Conservation (phyloP, 2,113 vertebrate species). For the Malurus elegans region DNA sequence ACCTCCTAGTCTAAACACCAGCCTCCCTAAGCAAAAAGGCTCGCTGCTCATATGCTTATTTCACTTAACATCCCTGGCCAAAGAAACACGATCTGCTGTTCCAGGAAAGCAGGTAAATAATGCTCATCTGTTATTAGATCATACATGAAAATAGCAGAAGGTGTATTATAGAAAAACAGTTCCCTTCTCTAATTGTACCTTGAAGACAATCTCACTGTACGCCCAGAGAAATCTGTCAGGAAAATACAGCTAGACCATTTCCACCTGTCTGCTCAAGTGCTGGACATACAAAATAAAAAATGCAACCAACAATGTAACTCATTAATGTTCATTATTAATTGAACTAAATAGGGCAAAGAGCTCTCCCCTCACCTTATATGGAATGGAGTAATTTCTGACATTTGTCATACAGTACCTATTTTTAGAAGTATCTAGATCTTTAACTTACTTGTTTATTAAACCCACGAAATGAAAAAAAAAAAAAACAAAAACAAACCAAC, state of each 20-base stretch:
- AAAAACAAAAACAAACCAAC: not conserved
- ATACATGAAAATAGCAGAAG: not conserved
- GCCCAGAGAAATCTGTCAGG: not conserved
- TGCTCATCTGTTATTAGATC: not conserved
- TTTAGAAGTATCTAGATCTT: not conserved
- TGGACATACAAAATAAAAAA: not conserved
- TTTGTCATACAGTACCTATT: not conserved
- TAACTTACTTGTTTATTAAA: not conserved
- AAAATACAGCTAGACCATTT: not conserved
- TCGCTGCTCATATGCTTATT: not conserved
- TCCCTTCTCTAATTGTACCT: not conserved
- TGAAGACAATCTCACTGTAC: not conserved
- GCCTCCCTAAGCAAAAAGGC: not conserved
- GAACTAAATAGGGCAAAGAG: not conserved
- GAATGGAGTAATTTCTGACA: not conserved
- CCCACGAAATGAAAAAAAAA: not conserved
- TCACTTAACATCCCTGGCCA: not conserved
- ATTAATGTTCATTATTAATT: conserved; percentile 23
- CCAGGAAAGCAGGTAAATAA: conserved; percentile 17
- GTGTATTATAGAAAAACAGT: not conserved
- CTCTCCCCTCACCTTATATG: not conserved
- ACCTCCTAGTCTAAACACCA: not conserved
- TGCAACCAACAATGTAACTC: not conserved
- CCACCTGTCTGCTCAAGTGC: not conserved
- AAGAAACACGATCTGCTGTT: not conserved